Evolutionary conservation across 2,888 invertebrate genomes (phyloP).

Genomic region (Arrhopalites spinosus): DNA sequence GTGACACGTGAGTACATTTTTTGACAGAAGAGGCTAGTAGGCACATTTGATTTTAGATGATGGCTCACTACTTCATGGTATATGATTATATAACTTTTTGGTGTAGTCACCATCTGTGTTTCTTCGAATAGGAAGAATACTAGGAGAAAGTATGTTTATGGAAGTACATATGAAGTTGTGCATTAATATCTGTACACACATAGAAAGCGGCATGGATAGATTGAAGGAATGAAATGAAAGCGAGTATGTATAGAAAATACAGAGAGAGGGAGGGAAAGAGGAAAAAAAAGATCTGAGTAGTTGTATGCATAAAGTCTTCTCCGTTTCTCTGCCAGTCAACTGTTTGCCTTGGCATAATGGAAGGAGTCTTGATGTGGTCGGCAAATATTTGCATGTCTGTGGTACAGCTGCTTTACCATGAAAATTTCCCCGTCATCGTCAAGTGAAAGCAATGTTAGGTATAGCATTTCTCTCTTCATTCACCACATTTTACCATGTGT

Average conservation of each 20-base stretch:
- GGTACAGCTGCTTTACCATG: constrained; percentile 41
- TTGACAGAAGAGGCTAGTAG: too few relatives aligned
- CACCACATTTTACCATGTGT: not conserved
- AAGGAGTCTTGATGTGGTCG: constrained; percentile 44
- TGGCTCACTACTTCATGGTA: too few relatives aligned
- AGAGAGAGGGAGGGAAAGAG: constrained; percentile 4
- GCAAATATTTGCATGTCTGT: constrained; percentile 46
- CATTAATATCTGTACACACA: too few relatives aligned
- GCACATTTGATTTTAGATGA: too few relatives aligned
- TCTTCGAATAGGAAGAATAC: too few relatives aligned
- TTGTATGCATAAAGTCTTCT: constrained; percentile 36
- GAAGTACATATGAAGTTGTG: not conserved
- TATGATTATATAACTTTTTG: too few relatives aligned
- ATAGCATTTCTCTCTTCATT: constrained; percentile 5
- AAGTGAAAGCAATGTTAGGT: constrained; percentile 7
- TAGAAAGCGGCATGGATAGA: not conserved
- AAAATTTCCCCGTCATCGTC: constrained; percentile 33
- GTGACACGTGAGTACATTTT: too few relatives aligned
- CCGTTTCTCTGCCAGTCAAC: constrained; percentile 28
- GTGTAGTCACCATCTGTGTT: too few relatives aligned
- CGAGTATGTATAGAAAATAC: constrained; percentile 6
- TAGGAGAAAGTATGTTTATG: not conserved
- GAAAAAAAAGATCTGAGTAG: not conserved
- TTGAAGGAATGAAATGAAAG: not conserved
- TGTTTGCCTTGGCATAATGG: constrained; percentile 43